Evolutionary conservation across 2,888 invertebrate species (phyloP), one percentile per base, ranked within the genome.

Genomic region (Drosophila multiciliata): DNA sequence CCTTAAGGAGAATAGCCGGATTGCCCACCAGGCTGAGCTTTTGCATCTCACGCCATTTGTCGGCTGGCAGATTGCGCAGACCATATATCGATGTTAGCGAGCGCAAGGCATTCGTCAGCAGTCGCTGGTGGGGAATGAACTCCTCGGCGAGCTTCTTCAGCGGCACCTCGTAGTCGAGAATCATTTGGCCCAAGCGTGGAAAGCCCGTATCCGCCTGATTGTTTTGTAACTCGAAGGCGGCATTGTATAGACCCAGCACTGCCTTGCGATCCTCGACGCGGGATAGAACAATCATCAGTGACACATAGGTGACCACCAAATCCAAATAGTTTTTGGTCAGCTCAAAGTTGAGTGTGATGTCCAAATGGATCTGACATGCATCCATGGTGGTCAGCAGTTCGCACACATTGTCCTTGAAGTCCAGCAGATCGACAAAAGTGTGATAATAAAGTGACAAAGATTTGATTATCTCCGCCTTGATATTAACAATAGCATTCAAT

Each of bases 251-350:
- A 0, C 99, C 99, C 52, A 99, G 93, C 0, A 99, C 99, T 0
- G 98, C 98, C 94, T 99, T 99, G 15, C 99, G 95, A 92, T 99
- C 99, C 93, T 99, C 99, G 0, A 99, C 99, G 85, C 98, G 95
- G 0, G 99, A 99, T n/a, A 99, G 94, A 17, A 99, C 94, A 73
- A 99, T 97, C 99, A 99, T 99, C 40, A 99, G 94, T 7, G 98
- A 97, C 0, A 99, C 97, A 92, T 99, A 99, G 0, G 97, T 98
- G 3, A 97, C 96, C 7, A 99, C 97, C 66, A 99, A 94, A 92
- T 99, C 99, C 80, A 99, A 94, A 93, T 99, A 99, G 82, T 96
- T 96, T 92, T 98, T 98, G 0, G 99, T 98, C 75, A 99, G 92
- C 93, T 99, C 99, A 94, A 97, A 99, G 93, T 99, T 99, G 38